phyloP scores from a whole-genome alignment of 2,113 vertebrate genomes.

The Suncus etruscus region DNA sequence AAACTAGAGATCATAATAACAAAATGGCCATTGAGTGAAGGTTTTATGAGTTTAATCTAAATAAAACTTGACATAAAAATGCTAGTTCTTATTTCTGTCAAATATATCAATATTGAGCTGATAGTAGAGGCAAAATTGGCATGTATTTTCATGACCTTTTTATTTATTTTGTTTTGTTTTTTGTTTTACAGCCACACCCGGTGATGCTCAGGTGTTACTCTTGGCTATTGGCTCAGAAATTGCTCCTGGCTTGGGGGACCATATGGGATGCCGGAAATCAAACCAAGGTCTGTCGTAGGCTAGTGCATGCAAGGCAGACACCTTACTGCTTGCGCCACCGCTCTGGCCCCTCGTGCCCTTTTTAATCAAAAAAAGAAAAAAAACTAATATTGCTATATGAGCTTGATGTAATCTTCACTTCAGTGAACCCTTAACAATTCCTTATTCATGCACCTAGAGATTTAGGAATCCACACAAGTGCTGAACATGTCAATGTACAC shows the following conservation, averaged over 20 bases:
- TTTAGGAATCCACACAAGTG: background rate
- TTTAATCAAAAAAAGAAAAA: conserved; percentile 34
- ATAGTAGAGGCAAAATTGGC: background rate
- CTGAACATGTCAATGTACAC: background rate
- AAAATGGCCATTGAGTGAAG: background rate
- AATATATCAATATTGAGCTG: background rate
- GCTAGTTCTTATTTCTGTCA: background rate
- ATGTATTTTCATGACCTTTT: conserved; percentile 29
- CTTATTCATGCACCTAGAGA: background rate
- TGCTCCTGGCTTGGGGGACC: too few relatives aligned
- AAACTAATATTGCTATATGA: background rate
- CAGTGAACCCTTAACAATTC: background rate
- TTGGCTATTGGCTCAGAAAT: too few relatives aligned
- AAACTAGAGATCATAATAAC: background rate
- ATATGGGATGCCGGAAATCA: too few relatives aligned
- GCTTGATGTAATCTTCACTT: background rate
- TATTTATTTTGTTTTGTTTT: background rate
- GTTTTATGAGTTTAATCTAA: background rate
- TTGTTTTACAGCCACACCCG: too few relatives aligned
- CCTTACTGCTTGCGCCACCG: too few relatives aligned
- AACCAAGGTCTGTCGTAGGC: too few relatives aligned
- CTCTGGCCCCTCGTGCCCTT: background rate
- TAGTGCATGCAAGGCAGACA: too few relatives aligned
- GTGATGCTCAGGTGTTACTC: too few relatives aligned
- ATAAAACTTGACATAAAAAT: conserved; percentile 2